These are phyloP conservation scores for Cepphus grylle DNA, from an alignment of 2,113 vertebrate genomes.

Conservation along the genomic window DNA sequence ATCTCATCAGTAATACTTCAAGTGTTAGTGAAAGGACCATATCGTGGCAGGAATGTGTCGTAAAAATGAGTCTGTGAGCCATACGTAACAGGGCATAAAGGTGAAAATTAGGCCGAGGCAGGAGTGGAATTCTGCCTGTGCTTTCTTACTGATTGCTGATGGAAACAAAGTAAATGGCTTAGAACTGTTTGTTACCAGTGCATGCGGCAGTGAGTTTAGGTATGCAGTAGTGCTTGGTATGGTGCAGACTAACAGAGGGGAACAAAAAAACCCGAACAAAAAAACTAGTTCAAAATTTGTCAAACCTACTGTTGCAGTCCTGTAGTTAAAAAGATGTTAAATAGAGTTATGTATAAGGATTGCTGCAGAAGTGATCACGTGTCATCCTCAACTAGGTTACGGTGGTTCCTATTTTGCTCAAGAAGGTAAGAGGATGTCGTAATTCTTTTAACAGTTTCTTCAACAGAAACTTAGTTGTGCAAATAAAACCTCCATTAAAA, in stretches of 20 bases:
- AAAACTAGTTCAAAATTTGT: neutral
- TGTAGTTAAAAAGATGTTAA: neutral
- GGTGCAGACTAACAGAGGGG: neutral
- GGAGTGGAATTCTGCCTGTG: neutral
- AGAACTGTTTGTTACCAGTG: neutral
- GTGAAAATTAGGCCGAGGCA: neutral
- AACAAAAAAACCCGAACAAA: neutral
- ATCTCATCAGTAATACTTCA: neutral
- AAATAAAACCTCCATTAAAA: neutral
- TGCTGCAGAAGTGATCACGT: fast-evolving
- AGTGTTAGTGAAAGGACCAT: neutral
- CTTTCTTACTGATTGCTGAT: neutral
- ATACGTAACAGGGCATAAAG: neutral
- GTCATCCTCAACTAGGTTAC: neutral
- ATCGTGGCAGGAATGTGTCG: neutral
- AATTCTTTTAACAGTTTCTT: neutral
- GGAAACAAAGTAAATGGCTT: neutral
- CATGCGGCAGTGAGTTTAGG: neutral
- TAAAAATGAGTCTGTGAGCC: neutral
- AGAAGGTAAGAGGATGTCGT: neutral
- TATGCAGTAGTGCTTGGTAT: neutral
- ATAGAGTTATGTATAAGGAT: neutral
- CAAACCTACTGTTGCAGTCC: neutral
- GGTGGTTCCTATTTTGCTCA: neutral
- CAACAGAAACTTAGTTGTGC: neutral